Evolutionary conservation across 1,140 invertebrate species (phyloP).

Genomic region (Ctenoplectra terminalis): DNA sequence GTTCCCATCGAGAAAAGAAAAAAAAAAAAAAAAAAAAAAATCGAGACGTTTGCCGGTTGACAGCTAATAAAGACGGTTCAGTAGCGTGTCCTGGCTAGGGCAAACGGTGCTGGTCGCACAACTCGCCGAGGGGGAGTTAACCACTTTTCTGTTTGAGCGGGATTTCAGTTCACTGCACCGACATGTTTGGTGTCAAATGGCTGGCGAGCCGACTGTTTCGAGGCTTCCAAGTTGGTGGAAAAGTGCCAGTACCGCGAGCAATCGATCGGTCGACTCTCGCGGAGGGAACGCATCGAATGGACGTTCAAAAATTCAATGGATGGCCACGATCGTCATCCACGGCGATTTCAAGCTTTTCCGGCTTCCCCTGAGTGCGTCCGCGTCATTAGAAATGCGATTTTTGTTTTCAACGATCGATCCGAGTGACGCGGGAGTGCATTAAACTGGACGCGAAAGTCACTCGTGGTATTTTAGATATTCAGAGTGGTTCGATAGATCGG

Average conservation of each 20-base stretch:
- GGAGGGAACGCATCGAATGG: neutral
- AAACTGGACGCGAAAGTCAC: neutral
- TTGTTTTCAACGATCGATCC: neutral
- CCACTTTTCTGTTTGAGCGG: slow-evolving; percentile 43
- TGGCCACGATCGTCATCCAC: neutral
- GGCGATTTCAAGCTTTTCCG: neutral
- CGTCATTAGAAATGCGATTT: slow-evolving; percentile 28
- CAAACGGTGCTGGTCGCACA: slow-evolving; percentile 15
- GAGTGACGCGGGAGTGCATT: neutral
- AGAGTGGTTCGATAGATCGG: neutral
- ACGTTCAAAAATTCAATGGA: slow-evolving; percentile 45
- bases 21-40: neutral
- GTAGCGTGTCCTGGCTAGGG: neutral
- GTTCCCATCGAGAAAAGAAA: neutral
- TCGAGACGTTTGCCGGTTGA: slow-evolving; percentile 40
- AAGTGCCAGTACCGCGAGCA: slow-evolving; percentile 29
- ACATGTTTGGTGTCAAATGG: slow-evolving; percentile 49
- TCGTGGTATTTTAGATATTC: neutral
- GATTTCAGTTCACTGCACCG: slow-evolving; percentile 39
- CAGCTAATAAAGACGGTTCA: slow-evolving; percentile 38
- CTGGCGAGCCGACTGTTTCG: slow-evolving; percentile 35
- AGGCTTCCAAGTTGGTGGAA: slow-evolving; percentile 46
- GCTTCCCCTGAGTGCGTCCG: neutral
- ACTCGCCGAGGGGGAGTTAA: slow-evolving; percentile 14
- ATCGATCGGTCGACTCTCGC: slow-evolving; percentile 13